A percentile compares a stretch with the other conserved stretches of the same genome.
These are phyloP conservation scores for Andrena haemorrhoa DNA, from an alignment of 2,888 invertebrate genomes.

Conservation along the genomic window DNA sequence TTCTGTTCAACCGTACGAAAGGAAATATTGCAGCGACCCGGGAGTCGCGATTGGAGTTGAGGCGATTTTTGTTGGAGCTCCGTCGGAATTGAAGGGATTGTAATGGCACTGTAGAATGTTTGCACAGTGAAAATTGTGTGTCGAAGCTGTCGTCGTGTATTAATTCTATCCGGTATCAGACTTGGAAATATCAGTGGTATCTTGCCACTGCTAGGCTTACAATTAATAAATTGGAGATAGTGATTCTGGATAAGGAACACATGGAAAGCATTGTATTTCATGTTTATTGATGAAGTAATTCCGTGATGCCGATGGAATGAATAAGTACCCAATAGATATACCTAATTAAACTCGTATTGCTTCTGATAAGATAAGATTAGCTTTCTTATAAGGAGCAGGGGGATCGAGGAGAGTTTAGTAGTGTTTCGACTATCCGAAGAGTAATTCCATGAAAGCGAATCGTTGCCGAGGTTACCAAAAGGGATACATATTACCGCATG, in stretches of 20 bases:
- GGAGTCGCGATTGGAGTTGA: not conserved
- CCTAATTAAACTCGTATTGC: not conserved
- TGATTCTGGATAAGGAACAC: too few relatives aligned
- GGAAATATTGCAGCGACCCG: not conserved
- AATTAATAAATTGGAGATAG: constrained; percentile 7
- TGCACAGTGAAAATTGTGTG: not conserved
- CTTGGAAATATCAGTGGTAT: too few relatives aligned
- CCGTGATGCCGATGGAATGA: too few relatives aligned
- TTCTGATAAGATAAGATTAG: constrained; percentile 41
- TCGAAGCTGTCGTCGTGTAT: too few relatives aligned
- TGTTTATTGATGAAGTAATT: too few relatives aligned
- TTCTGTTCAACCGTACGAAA: not conserved
- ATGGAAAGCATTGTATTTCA: too few relatives aligned
- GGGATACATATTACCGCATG: not conserved
- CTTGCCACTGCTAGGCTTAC: too few relatives aligned
- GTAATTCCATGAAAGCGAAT: not conserved
- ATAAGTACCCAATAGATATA: too few relatives aligned
- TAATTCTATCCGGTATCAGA: too few relatives aligned
- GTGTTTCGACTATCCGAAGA: not conserved
- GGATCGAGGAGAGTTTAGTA: not conserved
- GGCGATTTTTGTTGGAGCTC: not conserved
- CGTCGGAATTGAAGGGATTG: too few relatives aligned
- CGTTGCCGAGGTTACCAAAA: not conserved
- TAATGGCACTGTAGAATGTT: too few relatives aligned
- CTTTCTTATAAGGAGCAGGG: constrained; percentile 16